These are phyloP conservation scores for Hypotaenidia philippensis DNA, from an alignment of 2,797 vertebrate species.

Conservation along the genomic window DNA sequence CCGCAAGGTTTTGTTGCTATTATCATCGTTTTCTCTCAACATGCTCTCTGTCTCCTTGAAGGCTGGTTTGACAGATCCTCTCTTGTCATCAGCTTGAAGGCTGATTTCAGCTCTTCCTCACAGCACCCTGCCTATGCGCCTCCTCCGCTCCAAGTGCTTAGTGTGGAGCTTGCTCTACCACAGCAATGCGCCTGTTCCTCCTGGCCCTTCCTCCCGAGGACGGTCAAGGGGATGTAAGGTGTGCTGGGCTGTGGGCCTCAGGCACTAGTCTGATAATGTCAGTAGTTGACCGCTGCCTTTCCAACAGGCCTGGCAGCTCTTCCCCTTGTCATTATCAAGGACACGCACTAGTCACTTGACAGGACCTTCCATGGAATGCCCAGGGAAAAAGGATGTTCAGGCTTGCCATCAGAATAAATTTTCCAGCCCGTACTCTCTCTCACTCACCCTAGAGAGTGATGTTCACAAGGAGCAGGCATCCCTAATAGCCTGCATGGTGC, in stretches of 20 bases:
- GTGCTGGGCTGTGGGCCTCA: background rate
- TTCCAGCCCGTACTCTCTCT: background rate
- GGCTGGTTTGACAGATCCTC: constrained; percentile 46
- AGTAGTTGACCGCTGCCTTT: background rate
- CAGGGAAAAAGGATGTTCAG: background rate
- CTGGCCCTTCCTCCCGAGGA: background rate
- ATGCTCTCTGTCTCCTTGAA: constrained; percentile 41
- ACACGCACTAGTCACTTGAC: accelerated
- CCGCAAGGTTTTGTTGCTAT: constrained; percentile 38
- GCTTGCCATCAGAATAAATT: background rate
- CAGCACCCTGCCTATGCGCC: background rate
- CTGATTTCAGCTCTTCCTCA: constrained; percentile 30
- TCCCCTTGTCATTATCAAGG: background rate
- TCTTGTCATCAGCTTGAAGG: constrained; percentile 31
- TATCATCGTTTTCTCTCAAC: constrained; percentile 22
- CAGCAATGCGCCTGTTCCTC: background rate
- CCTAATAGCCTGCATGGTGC: background rate
- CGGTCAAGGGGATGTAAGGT: too few species aligned
- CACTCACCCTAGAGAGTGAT: background rate
- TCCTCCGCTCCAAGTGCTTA: background rate
- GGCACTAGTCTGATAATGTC: background rate
- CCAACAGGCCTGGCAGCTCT: background rate
- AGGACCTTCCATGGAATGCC: background rate
- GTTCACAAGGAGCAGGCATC: background rate
- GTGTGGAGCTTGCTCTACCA: background rate